Evolutionary conservation across 2,797 vertebrate genomes (phyloP).

Genomic region (Muscicapa comitata): DNA sequence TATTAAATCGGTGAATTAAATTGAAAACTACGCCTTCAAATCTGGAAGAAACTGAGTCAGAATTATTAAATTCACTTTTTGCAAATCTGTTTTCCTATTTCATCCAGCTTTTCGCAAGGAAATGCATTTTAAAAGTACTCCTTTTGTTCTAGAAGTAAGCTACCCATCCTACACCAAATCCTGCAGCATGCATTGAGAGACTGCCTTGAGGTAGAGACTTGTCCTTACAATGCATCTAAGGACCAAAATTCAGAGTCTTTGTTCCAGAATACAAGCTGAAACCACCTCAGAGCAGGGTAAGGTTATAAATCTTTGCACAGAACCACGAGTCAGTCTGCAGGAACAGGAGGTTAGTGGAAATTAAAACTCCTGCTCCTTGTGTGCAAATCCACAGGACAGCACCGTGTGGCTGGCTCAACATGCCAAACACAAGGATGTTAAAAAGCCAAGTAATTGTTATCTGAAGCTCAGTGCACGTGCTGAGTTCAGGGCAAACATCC

Average conservation of each 20-base stretch:
- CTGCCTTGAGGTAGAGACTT: not conserved
- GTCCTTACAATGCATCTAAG: not conserved
- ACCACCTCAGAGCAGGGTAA: not conserved
- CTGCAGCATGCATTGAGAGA: not conserved
- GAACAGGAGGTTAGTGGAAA: not conserved
- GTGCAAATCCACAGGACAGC: rapidly evolving
- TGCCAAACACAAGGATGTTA: not conserved
- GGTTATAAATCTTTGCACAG: not conserved
- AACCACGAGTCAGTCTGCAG: not conserved
- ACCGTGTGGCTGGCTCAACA: not conserved
- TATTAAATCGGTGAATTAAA: not conserved
- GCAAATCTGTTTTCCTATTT: not conserved
- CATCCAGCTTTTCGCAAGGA: not conserved
- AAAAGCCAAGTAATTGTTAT: slow-evolving; percentile 22
- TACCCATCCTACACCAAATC: not conserved
- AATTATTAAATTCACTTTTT: not conserved
- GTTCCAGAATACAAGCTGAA: not conserved
- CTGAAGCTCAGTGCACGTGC: not conserved
- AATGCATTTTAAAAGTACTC: not conserved
- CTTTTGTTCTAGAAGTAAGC: not conserved
- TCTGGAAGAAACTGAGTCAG: not conserved
- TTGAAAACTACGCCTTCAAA: not conserved
- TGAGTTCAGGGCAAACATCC: slow-evolving; percentile 23
- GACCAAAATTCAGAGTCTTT: not conserved
- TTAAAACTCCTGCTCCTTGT: not conserved